These are phyloP conservation scores for Austrofundulus limnaeus DNA, from an alignment of 2,113 vertebrate genomes.

Conservation along the genomic window DNA sequence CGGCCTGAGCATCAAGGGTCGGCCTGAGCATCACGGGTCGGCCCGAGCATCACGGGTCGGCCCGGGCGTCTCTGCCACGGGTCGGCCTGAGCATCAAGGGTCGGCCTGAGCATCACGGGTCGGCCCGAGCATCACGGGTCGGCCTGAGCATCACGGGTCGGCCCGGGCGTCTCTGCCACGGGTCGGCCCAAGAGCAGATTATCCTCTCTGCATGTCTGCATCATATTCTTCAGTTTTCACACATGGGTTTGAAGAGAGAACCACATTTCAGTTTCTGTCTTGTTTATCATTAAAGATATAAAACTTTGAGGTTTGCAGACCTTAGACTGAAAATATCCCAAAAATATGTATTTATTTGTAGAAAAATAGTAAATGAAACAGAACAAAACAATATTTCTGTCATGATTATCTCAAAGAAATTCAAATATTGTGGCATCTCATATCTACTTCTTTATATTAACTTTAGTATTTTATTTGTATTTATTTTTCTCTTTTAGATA, in stretches of 20 bases:
- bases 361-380: not conserved
- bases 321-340: not conserved
- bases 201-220: constrained; percentile 46
- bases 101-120: too few species aligned
- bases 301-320: not conserved
- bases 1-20: too few species aligned
- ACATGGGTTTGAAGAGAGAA: constrained; percentile 5
- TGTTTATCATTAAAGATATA: constrained; percentile 6
- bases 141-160: too few species aligned
- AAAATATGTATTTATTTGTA: too few species aligned
- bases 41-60: too few species aligned
- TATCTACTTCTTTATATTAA: too few species aligned
- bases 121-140: too few species aligned
- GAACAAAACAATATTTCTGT: rapidly evolving
- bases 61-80: too few species aligned
- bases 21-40: too few species aligned
- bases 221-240: constrained; percentile 22
- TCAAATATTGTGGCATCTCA: not conserved
- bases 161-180: not conserved
- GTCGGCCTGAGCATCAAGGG: too few species aligned
- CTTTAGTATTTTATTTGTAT: too few species aligned
- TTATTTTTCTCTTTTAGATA: too few species aligned
- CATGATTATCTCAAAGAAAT: not conserved
- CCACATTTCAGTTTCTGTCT: constrained; percentile 1
- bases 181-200: constrained; percentile 39